Evolutionary conservation across 1,140 invertebrate species (phyloP).

Genomic region (Sesamia nonagrioides): DNA sequence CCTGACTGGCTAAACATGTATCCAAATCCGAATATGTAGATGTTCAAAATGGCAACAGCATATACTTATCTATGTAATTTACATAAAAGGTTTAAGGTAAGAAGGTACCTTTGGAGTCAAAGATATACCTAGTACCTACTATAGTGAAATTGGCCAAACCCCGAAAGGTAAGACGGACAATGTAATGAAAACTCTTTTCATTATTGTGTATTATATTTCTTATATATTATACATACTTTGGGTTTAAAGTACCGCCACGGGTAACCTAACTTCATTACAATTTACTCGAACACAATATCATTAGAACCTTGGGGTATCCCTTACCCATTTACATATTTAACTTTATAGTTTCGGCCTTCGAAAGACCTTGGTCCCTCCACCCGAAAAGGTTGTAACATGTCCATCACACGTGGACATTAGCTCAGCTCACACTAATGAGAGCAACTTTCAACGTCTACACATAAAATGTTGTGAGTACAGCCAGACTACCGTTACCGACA

Average conservation of each 20-base stretch:
- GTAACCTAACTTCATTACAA: not conserved
- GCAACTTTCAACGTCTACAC: constrained; percentile 30
- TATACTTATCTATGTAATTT: too few species aligned
- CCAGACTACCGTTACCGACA: constrained; percentile 16
- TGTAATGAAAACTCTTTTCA: not conserved
- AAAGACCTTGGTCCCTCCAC: not conserved
- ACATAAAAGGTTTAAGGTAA: too few species aligned
- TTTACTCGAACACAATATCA: not conserved
- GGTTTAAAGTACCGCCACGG: not conserved
- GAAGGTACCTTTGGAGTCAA: too few species aligned
- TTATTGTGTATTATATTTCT: too few species aligned
- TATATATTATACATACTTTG: too few species aligned
- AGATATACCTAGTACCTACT: not conserved
- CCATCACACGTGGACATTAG: constrained; percentile 32
- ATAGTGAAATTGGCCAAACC: not conserved
- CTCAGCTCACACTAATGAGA: constrained; percentile 17
- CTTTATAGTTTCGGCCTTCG: constrained; percentile 18
- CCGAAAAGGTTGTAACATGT: constrained; percentile 23
- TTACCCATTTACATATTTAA: constrained; percentile 1
- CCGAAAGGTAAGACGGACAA: not conserved
- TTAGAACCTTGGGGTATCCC: not conserved
- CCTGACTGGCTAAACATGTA: not conserved
- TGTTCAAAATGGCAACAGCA: too few species aligned
- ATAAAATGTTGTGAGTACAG: constrained; percentile 13
- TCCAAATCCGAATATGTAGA: not conserved